phyloP scores from a whole-genome alignment of 2,113 vertebrate genomes.

The Cercopithecus mona region DNA sequence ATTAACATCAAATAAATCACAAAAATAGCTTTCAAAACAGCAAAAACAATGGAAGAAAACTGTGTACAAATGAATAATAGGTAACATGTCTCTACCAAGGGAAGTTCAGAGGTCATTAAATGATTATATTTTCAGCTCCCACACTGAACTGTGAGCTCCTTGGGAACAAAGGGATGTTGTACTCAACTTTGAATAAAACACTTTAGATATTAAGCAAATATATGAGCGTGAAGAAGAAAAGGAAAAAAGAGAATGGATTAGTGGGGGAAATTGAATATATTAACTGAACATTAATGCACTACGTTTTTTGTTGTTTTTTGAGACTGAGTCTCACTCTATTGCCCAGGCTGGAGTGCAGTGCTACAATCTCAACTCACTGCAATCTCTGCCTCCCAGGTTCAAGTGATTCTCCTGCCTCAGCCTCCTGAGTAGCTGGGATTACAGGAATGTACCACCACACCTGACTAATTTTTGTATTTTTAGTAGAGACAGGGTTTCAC shows the following conservation, averaged over 20 bases:
- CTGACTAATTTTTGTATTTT: too few species aligned
- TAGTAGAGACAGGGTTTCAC: too few species aligned
- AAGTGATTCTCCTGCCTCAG: too few species aligned
- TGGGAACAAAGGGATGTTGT: background rate
- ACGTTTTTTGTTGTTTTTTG: background rate
- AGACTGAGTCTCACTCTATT: too few species aligned
- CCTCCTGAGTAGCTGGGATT: too few species aligned
- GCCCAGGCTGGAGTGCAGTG: too few species aligned
- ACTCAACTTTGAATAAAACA: background rate
- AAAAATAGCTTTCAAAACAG: slow-evolving; percentile 27
- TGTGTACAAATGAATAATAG: background rate
- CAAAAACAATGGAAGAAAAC: slow-evolving; percentile 37
- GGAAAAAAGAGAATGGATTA: background rate
- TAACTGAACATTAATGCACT: background rate
- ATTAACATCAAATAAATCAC: slow-evolving; percentile 59
- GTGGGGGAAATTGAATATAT: background rate
- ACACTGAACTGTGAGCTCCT: background rate
- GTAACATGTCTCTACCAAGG: background rate
- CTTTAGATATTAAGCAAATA: background rate
- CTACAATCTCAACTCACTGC: too few species aligned
- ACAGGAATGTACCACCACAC: too few species aligned
- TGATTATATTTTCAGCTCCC: background rate
- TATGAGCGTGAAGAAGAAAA: background rate
- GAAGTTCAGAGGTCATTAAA: background rate
- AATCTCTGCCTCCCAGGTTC: too few species aligned